Evolutionary conservation across 2,113 vertebrate species (phyloP).

Genomic region (Clarias gariepinus): DNA sequence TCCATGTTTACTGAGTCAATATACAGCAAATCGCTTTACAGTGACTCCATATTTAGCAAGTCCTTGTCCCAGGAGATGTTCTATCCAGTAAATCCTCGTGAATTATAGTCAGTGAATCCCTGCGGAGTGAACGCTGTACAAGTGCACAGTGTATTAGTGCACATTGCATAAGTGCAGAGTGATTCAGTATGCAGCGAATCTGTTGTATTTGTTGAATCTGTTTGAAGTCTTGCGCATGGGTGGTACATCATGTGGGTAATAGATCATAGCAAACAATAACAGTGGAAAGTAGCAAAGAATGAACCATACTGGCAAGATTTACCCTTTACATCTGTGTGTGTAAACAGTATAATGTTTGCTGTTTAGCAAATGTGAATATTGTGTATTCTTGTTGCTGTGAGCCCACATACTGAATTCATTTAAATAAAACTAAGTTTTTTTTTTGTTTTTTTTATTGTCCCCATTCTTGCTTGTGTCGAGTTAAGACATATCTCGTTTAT

Average conservation of each 20-base stretch:
- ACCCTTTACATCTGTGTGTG: constrained; percentile 11
- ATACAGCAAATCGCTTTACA: neutral
- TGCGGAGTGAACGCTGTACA: neutral
- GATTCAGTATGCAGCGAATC: neutral
- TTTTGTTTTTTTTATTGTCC: neutral
- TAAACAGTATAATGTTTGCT: constrained; percentile 32
- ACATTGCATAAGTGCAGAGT: neutral
- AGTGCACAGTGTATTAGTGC: neutral
- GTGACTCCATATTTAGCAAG: neutral
- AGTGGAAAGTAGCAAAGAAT: constrained; percentile 16
- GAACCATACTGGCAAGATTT: constrained; percentile 4
- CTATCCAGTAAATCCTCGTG: neutral
- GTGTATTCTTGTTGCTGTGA: constrained; percentile 8
- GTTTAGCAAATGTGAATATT: constrained; percentile 9
- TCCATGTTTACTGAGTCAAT: neutral
- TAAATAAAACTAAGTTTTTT: neutral
- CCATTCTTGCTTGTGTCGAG: neutral
- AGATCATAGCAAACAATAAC: constrained; percentile 25
- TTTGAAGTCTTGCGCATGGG: constrained; percentile 22
- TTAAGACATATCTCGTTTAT: neutral
- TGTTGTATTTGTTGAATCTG: neutral
- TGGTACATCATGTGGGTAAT: constrained; percentile 15
- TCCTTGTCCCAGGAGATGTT: neutral
- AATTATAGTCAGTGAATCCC: neutral
- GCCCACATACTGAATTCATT: constrained; percentile 16